phyloP scores from a whole-genome alignment of 92 coral and sea anemone genomes.

The Epizoanthus ramosus region DNA sequence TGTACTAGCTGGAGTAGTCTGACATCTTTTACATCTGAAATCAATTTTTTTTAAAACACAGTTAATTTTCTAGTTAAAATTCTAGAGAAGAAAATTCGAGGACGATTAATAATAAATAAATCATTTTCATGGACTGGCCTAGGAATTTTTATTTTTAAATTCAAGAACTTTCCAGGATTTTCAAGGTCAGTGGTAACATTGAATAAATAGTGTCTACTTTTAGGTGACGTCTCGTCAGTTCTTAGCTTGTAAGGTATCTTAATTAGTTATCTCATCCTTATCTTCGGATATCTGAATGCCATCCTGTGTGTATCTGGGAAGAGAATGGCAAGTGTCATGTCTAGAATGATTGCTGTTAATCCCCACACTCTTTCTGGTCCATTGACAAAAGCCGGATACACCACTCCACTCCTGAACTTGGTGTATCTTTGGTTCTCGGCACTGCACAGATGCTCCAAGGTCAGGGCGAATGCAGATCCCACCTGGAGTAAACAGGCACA shows the following conservation, averaged over 20 bases:
- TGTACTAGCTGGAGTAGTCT: too few relatives aligned
- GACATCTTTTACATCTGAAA: too few relatives aligned
- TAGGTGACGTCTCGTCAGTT: neutral
- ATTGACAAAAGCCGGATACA: constrained; percentile 77
- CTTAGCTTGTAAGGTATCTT: neutral
- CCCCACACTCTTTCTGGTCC: constrained; percentile 91
- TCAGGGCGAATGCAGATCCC: constrained; percentile 71
- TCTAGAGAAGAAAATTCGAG: too few relatives aligned
- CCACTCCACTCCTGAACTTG: constrained; percentile 61
- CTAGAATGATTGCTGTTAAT: constrained; percentile 76
- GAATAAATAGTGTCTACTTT: neutral
- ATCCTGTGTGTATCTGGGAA: constrained; percentile 66
- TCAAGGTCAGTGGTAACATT: too few relatives aligned
- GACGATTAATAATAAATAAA: too few relatives aligned
- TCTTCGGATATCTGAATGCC: constrained; percentile 33
- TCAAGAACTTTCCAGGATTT: too few relatives aligned
- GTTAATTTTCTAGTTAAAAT: too few relatives aligned
- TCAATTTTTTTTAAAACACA: too few relatives aligned
- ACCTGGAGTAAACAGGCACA: constrained; percentile 56
- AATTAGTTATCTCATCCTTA: neutral
- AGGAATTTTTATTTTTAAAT: too few relatives aligned
- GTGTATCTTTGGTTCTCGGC: constrained; percentile 75
- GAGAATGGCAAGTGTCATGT: constrained; percentile 62
- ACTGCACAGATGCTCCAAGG: constrained; percentile 70
- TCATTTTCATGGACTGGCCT: too few relatives aligned